These are phyloP conservation scores for Numida meleagris DNA, from an alignment of 2,113 vertebrate genomes.

Conservation along the genomic window DNA sequence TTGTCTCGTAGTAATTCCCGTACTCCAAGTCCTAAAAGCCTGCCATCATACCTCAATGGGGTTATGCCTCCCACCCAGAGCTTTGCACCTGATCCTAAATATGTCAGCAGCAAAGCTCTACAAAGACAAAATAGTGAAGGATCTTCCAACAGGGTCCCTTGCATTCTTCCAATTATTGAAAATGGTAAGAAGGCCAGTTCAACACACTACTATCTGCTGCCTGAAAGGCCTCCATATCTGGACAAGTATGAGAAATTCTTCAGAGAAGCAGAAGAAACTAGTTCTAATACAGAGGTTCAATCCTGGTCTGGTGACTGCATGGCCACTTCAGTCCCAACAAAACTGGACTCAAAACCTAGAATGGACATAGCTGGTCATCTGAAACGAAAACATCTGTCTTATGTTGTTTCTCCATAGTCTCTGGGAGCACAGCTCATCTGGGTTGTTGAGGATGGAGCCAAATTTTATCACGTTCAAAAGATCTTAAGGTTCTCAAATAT, in stretches of 20 bases:
- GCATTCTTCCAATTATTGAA: conserved; percentile 95
- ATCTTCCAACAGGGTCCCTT: conserved; percentile 79
- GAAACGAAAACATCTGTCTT: conserved; percentile 77
- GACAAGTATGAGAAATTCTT: conserved; percentile 87
- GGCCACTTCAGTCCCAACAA: conserved; percentile 27
- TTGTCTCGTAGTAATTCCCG: conserved; percentile 85
- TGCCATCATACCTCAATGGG: conserved; percentile 92
- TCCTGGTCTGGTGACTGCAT: conserved; percentile 53
- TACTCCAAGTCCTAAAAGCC: conserved; percentile 92
- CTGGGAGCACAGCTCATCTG: neutral
- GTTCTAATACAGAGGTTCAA: conserved; percentile 9
- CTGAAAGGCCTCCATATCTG: conserved; percentile 85
- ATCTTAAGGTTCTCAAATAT: neutral
- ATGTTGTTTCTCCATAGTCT: conserved; percentile 75
- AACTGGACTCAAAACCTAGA: conserved; percentile 71
- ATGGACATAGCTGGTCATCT: conserved; percentile 45
- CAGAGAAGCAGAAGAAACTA: conserved; percentile 79
- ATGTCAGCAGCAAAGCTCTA: conserved; percentile 89
- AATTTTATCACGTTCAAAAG: conserved; percentile 67
- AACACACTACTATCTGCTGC: conserved; percentile 95
- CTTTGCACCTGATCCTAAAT: conserved; percentile 96
- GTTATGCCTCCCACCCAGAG: conserved; percentile 98
- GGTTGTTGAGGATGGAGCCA: conserved; percentile 48
- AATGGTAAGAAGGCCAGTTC: conserved; percentile 90
- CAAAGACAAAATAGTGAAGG: conserved; percentile 94